Base-by-base conservation (phyloP, 2,113 vertebrate genomes). In the Corythornis madagascariensis region DNA sequence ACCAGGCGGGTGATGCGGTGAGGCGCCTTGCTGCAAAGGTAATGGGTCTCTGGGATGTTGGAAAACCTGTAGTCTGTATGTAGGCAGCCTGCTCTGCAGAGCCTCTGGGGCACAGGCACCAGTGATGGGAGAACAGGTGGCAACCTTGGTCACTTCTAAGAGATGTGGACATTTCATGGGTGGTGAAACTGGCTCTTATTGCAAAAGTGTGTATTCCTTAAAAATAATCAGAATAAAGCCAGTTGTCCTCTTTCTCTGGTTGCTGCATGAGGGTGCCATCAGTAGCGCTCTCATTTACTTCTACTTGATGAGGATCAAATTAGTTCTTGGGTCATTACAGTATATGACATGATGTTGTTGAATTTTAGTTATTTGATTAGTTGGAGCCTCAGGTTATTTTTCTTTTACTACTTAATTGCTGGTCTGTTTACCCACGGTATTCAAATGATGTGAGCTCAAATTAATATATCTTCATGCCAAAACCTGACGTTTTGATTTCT, bases 21-120 rank as follows among this genome's bases (percentile, higher is more conserved):
- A 99, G 98, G 91, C 97, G 96, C 31, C 98, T 99, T 11, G 99
- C 99, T 33, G 97, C 99, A 12, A 99, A 99, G 99, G 99, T 42
- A 1, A 5, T 4, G 11, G 33, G 5, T 35, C 26, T 18, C 47
- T 40, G 15, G 7, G 22, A 15, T 21, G 16, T n/a, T 33, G 13
- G 70, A 50, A 14, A 25, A 10, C 7, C 25, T 28, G 10, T 17
- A 5, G 1, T 5, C 3, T 20, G 13, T 18, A 17, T 13, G 29
- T 8, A 43, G 5, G 42, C 7, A 15, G 15, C 13, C 40, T 33
- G 77, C 48, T 47, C 16, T 60, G 70, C 33, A 48, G 10, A 43
- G 43, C 11, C 22, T 24, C 8, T 22, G 2, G 5, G 16, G 9
- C 20, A 2, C 38, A 13, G 18, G 1, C 33, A 14, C 50, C 69